Base-by-base conservation (phyloP, 2,888 invertebrate genomes). In the Acleris holmiana region DNA sequence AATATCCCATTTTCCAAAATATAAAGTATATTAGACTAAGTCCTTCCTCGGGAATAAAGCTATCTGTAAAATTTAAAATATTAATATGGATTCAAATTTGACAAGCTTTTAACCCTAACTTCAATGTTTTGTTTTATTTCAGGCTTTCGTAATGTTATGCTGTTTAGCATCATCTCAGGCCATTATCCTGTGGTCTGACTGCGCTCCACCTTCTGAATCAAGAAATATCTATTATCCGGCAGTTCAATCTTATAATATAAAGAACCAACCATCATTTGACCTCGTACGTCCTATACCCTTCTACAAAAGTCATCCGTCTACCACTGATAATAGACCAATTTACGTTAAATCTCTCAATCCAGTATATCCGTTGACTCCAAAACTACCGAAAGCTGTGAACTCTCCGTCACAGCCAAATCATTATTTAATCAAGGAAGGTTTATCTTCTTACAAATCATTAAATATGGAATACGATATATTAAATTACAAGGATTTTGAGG, bases 71-170 rank as follows among this genome's bases (percentile, higher is more conserved):
- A n/a, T n/a, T n/a, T n/a, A n/a, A n/a, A n/a, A n/a, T n/a, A n/a
- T n/a, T n/a, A 21, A 21, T 21, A 21, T 21, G 21, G 21, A 21
- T 21, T 21, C 7, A 29, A 10, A 29, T 10, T 29, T 29, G 29
- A 10, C 13, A 41, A 13, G 41, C 4, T 6, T 41, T 44, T 44
- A 5, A 44, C 44, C 44, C 4, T 0, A 6, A 7, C 13, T 35
- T 5, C 13, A 19, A 17, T 29, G 6, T 13, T 8, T 49, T 41
- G 10, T 51, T 47, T 46, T 67, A 67, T 82, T 81, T 44, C 76
- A 87, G 86, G 59, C 79, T 40, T 19, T 79, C 7, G 55, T 79
- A 17, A 55, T 79, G 17, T 23, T 81, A 47, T 76, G 72, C 57
- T 71, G 64, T 2, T 56, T 76, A 7, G 75, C 75, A n/a, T 40